phyloP scores from a whole-genome alignment of 35 echinoderm and acorn worm species.

The Ptychodera flava region DNA sequence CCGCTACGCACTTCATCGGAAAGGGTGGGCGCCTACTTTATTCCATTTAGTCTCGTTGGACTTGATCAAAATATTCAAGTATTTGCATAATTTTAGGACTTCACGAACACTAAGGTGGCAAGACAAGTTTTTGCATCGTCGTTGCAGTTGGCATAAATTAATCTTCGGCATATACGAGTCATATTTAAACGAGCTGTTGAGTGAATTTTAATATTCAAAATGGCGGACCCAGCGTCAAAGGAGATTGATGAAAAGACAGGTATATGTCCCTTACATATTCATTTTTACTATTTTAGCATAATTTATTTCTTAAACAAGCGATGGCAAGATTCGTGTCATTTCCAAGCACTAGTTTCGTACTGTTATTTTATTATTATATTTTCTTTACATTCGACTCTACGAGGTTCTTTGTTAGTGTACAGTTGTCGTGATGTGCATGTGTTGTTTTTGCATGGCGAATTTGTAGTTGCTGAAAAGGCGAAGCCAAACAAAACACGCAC shows the following conservation, averaged over 20 bases:
- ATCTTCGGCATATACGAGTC: background rate
- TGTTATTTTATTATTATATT: no score
- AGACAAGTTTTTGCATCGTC: background rate
- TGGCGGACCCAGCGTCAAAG: background rate
- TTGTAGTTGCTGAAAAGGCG: no score
- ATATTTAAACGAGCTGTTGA: conserved; percentile 1
- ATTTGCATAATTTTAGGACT: background rate
- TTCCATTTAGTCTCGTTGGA: background rate
- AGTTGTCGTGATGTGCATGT: no score
- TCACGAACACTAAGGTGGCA: background rate
- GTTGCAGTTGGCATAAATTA: background rate
- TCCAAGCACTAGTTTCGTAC: no score
- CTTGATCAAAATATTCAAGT: background rate
- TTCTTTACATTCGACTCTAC: no score
- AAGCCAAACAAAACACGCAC: no score
- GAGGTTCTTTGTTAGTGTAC: no score
- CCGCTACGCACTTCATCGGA: background rate
- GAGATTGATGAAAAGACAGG: background rate
- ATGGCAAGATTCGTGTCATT: background rate
- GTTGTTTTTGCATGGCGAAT: no score
- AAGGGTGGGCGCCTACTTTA: background rate
- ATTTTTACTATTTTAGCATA: conserved; percentile 2
- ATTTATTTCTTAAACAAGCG: background rate
- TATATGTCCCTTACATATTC: background rate
- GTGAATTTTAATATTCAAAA: conserved; percentile 2